Percentiles rank a stretch among this genome's conserved stretches.
Conservation (phyloP, 2,888 invertebrate species). For the Acanthacorydalis orientalis region DNA sequence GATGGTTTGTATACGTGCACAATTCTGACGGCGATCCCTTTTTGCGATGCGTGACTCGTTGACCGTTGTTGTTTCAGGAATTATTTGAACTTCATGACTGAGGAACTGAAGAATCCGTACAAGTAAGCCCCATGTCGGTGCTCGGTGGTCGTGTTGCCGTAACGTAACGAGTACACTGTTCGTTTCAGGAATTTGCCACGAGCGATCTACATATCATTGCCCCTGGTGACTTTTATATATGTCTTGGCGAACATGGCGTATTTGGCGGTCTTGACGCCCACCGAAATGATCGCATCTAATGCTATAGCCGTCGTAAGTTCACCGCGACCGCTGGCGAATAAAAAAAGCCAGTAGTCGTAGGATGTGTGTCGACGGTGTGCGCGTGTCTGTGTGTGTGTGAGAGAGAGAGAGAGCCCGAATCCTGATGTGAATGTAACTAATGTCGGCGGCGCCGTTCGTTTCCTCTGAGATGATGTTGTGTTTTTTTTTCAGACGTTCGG, state of each 20-base stretch:
- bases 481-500: slow-evolving; percentile 59
- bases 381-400: too few relatives aligned
- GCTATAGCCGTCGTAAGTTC: slow-evolving; percentile 86
- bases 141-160: too few relatives aligned
- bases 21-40: slow-evolving; percentile 1
- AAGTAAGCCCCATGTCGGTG: slow-evolving; percentile 29
- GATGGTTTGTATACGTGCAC: slow-evolving; percentile 42
- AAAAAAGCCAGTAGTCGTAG: too few relatives aligned
- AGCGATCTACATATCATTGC: slow-evolving; percentile 82
- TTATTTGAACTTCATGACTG: slow-evolving; percentile 86
- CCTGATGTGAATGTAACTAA: too few relatives aligned
- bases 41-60: background rate
- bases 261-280: slow-evolving; percentile 67
- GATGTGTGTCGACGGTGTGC: too few relatives aligned
- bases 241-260: slow-evolving; percentile 80
- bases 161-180: too few relatives aligned
- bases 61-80: slow-evolving; percentile 37
- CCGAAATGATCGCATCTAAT: slow-evolving; percentile 71
- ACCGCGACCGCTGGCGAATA: too few relatives aligned
- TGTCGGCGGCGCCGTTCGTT: too few relatives aligned
- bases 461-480: background rate
- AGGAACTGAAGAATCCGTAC: slow-evolving; percentile 72
- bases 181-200: slow-evolving; percentile 65
- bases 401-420: too few relatives aligned
- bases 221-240: slow-evolving; percentile 75